Evolutionary conservation across 2,113 vertebrate genomes (phyloP), one percentile per base, ranked within the genome.

Genomic region (Tringa solitaria): DNA sequence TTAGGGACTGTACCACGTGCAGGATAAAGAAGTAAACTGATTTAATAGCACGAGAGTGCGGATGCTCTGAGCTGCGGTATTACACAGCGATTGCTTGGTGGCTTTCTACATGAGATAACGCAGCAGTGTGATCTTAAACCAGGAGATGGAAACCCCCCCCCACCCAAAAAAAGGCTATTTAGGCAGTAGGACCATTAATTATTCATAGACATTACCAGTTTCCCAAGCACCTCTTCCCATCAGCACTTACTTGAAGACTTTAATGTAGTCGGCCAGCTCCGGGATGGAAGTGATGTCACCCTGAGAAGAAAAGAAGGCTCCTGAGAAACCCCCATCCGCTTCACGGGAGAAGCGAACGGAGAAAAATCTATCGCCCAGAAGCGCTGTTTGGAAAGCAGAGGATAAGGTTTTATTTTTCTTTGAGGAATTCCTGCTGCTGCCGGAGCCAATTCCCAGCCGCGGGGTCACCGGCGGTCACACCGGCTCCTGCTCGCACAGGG

Each of bases 221-320:
- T 68, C 67, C 35, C 76, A 43, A 67, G 73, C 67, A 76, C 65
- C 69, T 84, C 69, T 87, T 91, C 95, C 93, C 91, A 92, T 24
- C 84, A 96, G 90, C 87, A 99, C 99, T 99, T 98, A 99, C 99
- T 99, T 99, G 98, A 99, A 99, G 95, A 99, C 99, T 98, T 99
- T 99, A 94, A 99, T 99, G 90, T 99, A 99, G 98, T 99, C 99
- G 0, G 99, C 99, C 54, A 99, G 98, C 98, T 99, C 99, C 2
- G 99, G 99, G 98, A 99, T 99, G 93, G 99, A 99, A 95, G 99
- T 99, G 98, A 99, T 99, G 97, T 99, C 99, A 97, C 99, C 99
- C 99, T 99, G 97, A 18, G 96, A 93, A 96, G 45, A 92, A 81
- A 87, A 98, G 54, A 69, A 14, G 0, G 19, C 59, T 72, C 67